A percentile compares a stretch with the other conserved stretches of the same genome.
Conservation (phyloP, 2,797 vertebrate species). For the Chaenodraco wilsoni region DNA sequence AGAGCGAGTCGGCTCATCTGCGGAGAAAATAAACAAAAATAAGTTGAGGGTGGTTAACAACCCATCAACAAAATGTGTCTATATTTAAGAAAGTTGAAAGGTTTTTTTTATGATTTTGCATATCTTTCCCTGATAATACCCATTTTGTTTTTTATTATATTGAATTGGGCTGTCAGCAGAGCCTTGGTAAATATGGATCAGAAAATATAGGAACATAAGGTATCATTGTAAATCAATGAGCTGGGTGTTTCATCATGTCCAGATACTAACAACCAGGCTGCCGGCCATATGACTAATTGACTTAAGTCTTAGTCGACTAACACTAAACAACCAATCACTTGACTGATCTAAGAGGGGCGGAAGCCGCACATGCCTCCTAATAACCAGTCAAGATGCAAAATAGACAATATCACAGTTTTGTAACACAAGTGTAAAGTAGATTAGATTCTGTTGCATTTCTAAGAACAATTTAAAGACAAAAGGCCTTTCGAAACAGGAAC, state of each 20-base stretch:
- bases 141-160: neutral
- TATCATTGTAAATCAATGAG: slow-evolving; percentile 75
- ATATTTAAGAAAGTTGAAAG: too few species aligned
- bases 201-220: slow-evolving; percentile 68
- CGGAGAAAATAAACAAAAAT: neutral
- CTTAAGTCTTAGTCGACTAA: too few species aligned
- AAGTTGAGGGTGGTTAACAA: neutral
- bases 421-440: neutral
- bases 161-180: neutral
- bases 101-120: neutral
- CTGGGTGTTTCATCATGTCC: slow-evolving; percentile 74
- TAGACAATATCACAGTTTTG: too few species aligned
- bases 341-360: too few species aligned
- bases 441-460: neutral
- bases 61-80: neutral
- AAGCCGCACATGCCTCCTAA: neutral
- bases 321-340: too few species aligned
- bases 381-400: neutral
- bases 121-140: neutral
- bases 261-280: slow-evolving; percentile 22
- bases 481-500: too few species aligned
- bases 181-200: slow-evolving; percentile 57
- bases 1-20: slow-evolving; percentile 93
- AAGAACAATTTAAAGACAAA: too few species aligned
- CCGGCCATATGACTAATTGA: too few species aligned